These are phyloP conservation scores for Triplophysa bombifrons DNA, from an alignment of 2,797 vertebrate species.

Conservation along the genomic window DNA sequence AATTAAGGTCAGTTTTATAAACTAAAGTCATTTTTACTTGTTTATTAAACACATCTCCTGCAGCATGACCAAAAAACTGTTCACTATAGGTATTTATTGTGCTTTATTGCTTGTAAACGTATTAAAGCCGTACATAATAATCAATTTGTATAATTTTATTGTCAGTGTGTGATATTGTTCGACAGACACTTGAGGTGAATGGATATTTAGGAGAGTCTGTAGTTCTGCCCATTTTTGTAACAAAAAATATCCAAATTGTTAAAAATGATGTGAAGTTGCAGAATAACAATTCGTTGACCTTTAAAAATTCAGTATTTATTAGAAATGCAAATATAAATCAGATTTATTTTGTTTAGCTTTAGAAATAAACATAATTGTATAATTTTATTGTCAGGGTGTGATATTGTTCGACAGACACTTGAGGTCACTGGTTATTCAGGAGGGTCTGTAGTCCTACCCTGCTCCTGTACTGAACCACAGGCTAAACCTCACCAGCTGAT, in stretches of 20 bases:
- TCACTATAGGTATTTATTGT: background rate
- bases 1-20: background rate
- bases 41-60: too few species aligned
- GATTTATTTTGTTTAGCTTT: too few species aligned
- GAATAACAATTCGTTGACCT: too few species aligned
- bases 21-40: background rate
- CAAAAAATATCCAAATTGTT: too few species aligned
- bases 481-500: slow-evolving; percentile 10
- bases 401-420: rapidly evolving
- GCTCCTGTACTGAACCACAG: slow-evolving; percentile 32
- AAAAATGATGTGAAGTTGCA: too few species aligned
- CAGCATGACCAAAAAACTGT: background rate
- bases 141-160: background rate
- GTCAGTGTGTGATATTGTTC: too few species aligned
- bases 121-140: background rate
- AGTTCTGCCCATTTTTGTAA: too few species aligned
- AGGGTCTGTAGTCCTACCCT: slow-evolving; percentile 19
- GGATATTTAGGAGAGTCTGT: slow-evolving; percentile 12
- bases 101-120: background rate
- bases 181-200: too few species aligned
- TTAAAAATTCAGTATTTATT: too few species aligned
- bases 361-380: too few species aligned
- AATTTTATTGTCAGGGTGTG: too few species aligned
- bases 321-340: too few species aligned
- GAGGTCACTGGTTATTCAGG: background rate